A percentile compares a stretch with the other conserved stretches of the same genome.
phyloP scores from a whole-genome alignment of 2,888 invertebrate species.

The Chrysina gloriosa region DNA sequence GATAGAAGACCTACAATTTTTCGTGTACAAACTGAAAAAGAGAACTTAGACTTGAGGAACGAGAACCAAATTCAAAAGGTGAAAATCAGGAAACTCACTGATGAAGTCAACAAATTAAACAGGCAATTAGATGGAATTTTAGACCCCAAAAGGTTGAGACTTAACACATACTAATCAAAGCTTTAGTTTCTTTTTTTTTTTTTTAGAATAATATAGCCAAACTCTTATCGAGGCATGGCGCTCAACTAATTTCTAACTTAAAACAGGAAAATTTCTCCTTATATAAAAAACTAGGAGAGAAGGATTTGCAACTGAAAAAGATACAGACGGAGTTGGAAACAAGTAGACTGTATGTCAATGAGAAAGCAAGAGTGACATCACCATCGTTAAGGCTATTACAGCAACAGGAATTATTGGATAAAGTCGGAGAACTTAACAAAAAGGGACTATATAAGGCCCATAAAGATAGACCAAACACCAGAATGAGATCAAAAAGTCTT shows the following conservation, averaged over 20 bases:
- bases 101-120: conserved; percentile 55
- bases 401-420: conserved; percentile 9
- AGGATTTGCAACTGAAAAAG: conserved; percentile 46
- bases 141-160: conserved; percentile 50
- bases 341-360: conserved; percentile 44
- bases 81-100: conserved; percentile 55
- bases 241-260: conserved; percentile 48
- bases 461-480: neutral
- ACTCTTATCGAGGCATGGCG: conserved; percentile 49
- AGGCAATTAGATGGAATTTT: conserved; percentile 54
- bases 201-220: conserved; percentile 48
- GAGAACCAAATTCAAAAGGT: conserved; percentile 58
- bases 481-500: conserved; percentile 26
- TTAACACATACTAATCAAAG: neutral
- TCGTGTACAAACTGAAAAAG: conserved; percentile 54
- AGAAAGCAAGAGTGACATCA: conserved; percentile 20
- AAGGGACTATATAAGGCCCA: neutral
- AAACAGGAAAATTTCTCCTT: conserved; percentile 46
- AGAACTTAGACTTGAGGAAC: conserved; percentile 50
- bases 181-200: neutral
- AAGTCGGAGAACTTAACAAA: neutral
- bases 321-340: conserved; percentile 47
- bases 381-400: conserved; percentile 27
- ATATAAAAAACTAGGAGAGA: conserved; percentile 45
- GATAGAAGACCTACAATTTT: conserved; percentile 53